These are phyloP conservation scores for Melanchra persicariae DNA, from an alignment of 2,888 invertebrate species.

Conservation along the genomic window DNA sequence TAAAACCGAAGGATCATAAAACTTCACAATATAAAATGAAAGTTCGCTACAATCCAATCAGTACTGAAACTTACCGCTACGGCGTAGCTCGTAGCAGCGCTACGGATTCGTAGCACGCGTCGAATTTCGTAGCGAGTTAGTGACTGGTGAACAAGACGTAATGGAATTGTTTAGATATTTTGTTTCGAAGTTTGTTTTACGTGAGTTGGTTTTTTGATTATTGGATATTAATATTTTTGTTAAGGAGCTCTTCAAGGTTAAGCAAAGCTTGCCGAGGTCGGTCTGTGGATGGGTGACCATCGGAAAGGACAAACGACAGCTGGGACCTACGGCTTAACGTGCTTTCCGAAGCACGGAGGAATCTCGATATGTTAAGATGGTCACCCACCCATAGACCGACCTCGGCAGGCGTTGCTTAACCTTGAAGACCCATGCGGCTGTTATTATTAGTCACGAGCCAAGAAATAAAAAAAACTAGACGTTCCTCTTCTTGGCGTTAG, in stretches of 20 bases:
- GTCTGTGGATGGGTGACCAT: too few relatives aligned
- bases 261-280: too few relatives aligned
- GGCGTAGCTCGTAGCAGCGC: conserved; percentile 40
- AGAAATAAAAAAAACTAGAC: too few relatives aligned
- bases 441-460: too few relatives aligned
- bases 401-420: too few relatives aligned
- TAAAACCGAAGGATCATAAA: conserved; percentile 14
- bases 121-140: conserved; percentile 53
- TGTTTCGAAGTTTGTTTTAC: conserved; percentile 27
- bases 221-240: conserved; percentile 15
- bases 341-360: too few relatives aligned
- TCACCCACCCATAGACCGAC: too few relatives aligned
- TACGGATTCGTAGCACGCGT: conserved; percentile 65
- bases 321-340: too few relatives aligned
- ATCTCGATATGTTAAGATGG: too few relatives aligned
- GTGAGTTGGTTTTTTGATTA: conserved; percentile 17
- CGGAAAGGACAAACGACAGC: too few relatives aligned
- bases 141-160: conserved; percentile 31
- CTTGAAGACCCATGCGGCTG: too few relatives aligned
- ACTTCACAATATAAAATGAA: conserved; percentile 22
- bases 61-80: conserved; percentile 39
- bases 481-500: too few relatives aligned
- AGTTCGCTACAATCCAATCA: conserved; percentile 43
- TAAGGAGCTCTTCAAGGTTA: background rate
- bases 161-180: conserved; percentile 50